Evolutionary conservation across 2,113 vertebrate species (phyloP), one percentile per base, ranked within the genome.

Genomic region (Bagarius yarrelli): DNA sequence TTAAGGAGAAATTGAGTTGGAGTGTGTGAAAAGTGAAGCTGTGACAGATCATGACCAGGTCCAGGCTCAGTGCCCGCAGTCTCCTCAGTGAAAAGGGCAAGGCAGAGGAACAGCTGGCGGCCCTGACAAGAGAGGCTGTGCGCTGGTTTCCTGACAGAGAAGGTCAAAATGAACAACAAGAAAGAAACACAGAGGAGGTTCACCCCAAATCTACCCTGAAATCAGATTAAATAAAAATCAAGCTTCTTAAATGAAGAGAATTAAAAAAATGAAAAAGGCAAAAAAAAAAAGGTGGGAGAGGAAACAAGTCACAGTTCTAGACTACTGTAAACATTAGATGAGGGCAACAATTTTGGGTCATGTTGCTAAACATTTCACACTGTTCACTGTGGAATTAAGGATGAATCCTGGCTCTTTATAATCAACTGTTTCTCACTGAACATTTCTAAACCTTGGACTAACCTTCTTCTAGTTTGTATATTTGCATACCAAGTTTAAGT

Each of bases 381-480:
- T 11, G 6, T 1, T 47, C 44, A 6, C 1, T 47, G 44, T 6
- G 44, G 44, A 47, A 47, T 8, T 47, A 47, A 47, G 1, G 44
- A 47, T 9, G 44, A 47, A 47, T 47, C 9, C 44, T 47, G 44
- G 44, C 44, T 47, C 44, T 47, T 47, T 1, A 47, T 47, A 11
- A 8, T 47, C 6, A 3, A 4, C 6, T 6, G 6, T 40, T 3
- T 40, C 36, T 40, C 36, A n/a, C n/a, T n/a, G n/a, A n/a, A n/a
- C n/a, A n/a, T 40, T 40, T 6, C 36, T 40, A 40, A 3, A 40
- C 3, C 36, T 6, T 40, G 36, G 36, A 40, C 6, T 40, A 40
- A 40, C 36, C 36, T 40, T 40, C 36, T 40, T 6, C 36, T 40
- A 78, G 40, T 63, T 64, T 71, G 69, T 64, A 74, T 27, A 81